A percentile compares a stretch with the other conserved stretches of the same genome.
Conservation (phyloP, 23 tunicate species). For the Ciona savignyi region DNA sequence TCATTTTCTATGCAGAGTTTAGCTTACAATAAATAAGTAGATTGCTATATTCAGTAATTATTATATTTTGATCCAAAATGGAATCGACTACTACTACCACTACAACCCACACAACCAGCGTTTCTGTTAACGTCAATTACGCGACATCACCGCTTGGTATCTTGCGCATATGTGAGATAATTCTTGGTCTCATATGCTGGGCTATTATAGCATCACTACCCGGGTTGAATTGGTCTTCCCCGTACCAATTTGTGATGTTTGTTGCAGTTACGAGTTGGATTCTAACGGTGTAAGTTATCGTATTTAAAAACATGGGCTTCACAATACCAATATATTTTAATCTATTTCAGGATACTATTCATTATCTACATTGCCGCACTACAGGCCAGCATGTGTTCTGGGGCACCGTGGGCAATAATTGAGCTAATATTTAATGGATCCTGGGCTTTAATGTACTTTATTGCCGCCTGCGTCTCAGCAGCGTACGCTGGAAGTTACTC, state of each 20-base stretch:
- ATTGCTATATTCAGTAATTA: no score
- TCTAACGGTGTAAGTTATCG: slow-evolving; percentile 56
- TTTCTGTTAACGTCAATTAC: slow-evolving; percentile 45
- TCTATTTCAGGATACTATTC: slow-evolving; percentile 34
- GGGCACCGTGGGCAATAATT: slow-evolving; percentile 54
- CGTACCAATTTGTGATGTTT: slow-evolving; percentile 53
- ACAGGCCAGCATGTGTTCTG: slow-evolving; percentile 25
- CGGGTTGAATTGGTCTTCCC: not conserved
- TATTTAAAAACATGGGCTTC: not conserved
- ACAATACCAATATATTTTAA: not conserved
- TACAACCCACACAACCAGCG: not conserved
- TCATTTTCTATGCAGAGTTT: no score
- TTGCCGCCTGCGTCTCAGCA: slow-evolving; percentile 62
- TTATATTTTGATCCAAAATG: no score
- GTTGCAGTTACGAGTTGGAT: slow-evolving; percentile 54
- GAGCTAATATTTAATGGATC: slow-evolving; percentile 48
- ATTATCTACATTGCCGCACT: slow-evolving; percentile 47
- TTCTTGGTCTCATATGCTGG: slow-evolving; percentile 61
- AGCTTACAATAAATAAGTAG: no score
- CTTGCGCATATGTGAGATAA: slow-evolving; percentile 32
- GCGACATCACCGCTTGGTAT: slow-evolving; percentile 26
- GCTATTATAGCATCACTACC: slow-evolving; percentile 26
- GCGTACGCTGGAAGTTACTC: slow-evolving; percentile 7
- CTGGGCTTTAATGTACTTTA: slow-evolving; percentile 60
- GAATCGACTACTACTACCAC: not conserved